Base-by-base conservation (phyloP, 2,797 vertebrate species). In the Hozukius guyotensis region DNA sequence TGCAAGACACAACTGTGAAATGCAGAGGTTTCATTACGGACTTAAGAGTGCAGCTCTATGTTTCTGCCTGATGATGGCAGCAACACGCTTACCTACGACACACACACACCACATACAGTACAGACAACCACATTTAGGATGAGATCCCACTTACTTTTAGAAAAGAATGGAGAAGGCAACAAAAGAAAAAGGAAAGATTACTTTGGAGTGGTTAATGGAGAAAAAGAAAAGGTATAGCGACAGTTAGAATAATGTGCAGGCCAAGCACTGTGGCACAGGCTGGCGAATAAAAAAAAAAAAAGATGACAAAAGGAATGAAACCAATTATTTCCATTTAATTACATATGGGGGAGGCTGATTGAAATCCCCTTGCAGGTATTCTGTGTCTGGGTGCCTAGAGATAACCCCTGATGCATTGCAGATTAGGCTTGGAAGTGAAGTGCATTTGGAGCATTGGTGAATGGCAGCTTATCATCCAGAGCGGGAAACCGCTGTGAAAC, bases 31-130 rank as follows among this genome's bases (percentile, higher is more conserved):
- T 56, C 10, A 59, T 20, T 10, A 62, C 16, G 13, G 64, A 49
- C 62, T 29, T 22, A 22, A 60, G 59, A 63, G 38, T 92, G 95
- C 84, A 94, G 89, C 89, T 85, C 75, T 42, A 66, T 18, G 27
- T 72, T 81, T 83, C 83, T 81, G 85, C 94, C 96, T 94, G 94
- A 90, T 95, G 96, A 94, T 95, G 96, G 95, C 95, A 96, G 95
- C 94, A 96, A 80, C 77, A 94, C 92, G 92, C 94, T 89, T 92
- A 90, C 80, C 81, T 88, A 90, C 81, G 66, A 81, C 78, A 86
- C 61, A 60, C 53, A 64, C 68, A 62, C 60, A 52, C 78, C 81
- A 76, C 74, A 75, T 55, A 84, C 78, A 77, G 52, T n/a, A 91
- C 80, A 79, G 64, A 88, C 61, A 73, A 82, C 24, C 87, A 93